Evolutionary conservation across 1,140 invertebrate species (phyloP).

Genomic region (Akabosia matsudoensis): DNA sequence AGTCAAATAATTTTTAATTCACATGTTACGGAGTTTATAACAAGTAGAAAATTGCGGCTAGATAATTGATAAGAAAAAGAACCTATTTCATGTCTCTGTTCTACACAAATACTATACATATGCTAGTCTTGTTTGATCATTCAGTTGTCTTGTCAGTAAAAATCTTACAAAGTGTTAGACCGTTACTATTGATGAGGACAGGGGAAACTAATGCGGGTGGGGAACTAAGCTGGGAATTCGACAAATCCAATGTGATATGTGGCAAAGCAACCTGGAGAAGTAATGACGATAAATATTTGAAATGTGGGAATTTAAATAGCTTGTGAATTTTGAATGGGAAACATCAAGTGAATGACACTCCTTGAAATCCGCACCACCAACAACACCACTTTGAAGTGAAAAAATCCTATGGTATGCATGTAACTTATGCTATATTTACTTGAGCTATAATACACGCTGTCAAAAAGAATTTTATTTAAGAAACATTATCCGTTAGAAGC

Average conservation of each 20-base stretch:
- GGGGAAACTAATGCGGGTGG: neutral
- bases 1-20: neutral
- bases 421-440: too few species aligned
- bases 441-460: too few species aligned
- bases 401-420: too few species aligned
- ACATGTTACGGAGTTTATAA: neutral
- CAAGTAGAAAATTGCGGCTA: neutral
- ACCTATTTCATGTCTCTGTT: neutral
- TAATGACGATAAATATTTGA: too few species aligned
- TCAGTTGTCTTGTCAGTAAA: neutral
- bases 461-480: too few species aligned
- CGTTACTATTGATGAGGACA: neutral
- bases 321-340: neutral
- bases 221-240: neutral
- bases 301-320: neutral
- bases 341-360: neutral
- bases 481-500: too few species aligned
- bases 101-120: slow-evolving; percentile 11
- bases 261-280: slow-evolving; percentile 17
- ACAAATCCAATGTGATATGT: slow-evolving; percentile 1
- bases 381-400: too few species aligned
- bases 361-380: neutral
- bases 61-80: neutral
- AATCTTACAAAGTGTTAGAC: neutral
- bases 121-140: slow-evolving; percentile 12